These are phyloP conservation scores for Phalacrocorax aristotelis DNA, from an alignment of 2,113 vertebrate genomes.

Conservation along the genomic window DNA sequence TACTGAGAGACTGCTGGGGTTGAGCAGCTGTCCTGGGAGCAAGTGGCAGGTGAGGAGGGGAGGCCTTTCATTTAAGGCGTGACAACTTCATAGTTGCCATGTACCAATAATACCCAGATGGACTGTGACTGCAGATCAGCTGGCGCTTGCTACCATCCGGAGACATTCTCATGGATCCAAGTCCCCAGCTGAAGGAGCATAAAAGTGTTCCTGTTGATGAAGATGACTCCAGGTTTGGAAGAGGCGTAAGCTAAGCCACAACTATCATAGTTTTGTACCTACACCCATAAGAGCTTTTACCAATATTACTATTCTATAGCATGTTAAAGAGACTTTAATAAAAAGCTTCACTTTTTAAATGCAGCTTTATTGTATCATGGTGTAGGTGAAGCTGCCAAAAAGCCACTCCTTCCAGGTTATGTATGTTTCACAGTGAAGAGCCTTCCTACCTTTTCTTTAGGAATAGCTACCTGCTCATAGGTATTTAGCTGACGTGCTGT, in stretches of 20 bases:
- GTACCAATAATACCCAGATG: accelerated
- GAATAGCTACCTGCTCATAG: neutral
- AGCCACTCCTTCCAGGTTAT: neutral
- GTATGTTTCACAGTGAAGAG: neutral
- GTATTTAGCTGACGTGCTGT: neutral
- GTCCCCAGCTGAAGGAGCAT: neutral
- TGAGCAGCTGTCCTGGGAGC: neutral
- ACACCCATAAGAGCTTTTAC: neutral
- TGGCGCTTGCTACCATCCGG: neutral
- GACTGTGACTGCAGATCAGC: neutral
- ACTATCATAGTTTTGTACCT: neutral
- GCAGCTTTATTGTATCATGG: neutral
- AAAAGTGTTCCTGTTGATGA: neutral
- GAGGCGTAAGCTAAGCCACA: neutral
- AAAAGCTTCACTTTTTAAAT: neutral
- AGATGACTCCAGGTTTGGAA: neutral
- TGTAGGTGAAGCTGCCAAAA: neutral
- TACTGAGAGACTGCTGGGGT: neutral
- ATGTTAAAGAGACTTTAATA: neutral
- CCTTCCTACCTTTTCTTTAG: neutral
- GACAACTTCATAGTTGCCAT: neutral
- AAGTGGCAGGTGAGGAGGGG: neutral
- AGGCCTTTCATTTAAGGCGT: neutral
- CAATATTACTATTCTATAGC: neutral
- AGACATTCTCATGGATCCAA: neutral